A percentile compares a stretch with the other conserved stretches of the same genome.
Conservation (phyloP, 2,113 vertebrate genomes). For the Carollia perspicillata region DNA sequence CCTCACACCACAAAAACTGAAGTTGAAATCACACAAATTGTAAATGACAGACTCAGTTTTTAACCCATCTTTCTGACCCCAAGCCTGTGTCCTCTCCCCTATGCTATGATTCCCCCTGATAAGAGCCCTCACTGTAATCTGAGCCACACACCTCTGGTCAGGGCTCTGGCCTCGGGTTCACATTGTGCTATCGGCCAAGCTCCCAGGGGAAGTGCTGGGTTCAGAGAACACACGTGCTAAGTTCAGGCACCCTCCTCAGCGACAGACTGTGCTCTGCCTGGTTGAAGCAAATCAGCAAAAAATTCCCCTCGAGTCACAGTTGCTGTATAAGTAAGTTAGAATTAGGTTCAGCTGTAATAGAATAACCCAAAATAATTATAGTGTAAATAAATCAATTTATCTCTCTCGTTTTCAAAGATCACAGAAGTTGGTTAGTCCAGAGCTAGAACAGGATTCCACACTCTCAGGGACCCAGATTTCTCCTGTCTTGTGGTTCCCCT, state of each 20-base stretch:
- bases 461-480: background rate
- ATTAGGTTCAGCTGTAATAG: background rate
- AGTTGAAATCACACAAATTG: background rate
- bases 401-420: background rate
- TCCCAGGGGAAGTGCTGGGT: background rate
- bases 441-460: background rate
- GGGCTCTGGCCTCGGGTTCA: background rate
- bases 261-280: background rate
- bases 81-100: background rate
- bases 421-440: background rate
- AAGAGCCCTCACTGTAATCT: background rate
- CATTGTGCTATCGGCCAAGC: background rate
- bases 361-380: background rate
- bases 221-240: background rate
- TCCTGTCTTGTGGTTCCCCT: background rate
- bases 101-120: background rate
- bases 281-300: background rate
- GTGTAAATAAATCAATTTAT: background rate
- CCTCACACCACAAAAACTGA: conserved; percentile 10
- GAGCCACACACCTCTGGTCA: background rate
- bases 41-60: background rate
- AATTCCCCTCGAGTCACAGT: background rate
- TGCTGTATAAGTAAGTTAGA: background rate
- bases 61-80: background rate
- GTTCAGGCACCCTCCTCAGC: background rate